A percentile compares a stretch with the other conserved stretches of the same genome.
phyloP scores from a whole-genome alignment of 2,888 invertebrate species.

The Melinaea menophilus region DNA sequence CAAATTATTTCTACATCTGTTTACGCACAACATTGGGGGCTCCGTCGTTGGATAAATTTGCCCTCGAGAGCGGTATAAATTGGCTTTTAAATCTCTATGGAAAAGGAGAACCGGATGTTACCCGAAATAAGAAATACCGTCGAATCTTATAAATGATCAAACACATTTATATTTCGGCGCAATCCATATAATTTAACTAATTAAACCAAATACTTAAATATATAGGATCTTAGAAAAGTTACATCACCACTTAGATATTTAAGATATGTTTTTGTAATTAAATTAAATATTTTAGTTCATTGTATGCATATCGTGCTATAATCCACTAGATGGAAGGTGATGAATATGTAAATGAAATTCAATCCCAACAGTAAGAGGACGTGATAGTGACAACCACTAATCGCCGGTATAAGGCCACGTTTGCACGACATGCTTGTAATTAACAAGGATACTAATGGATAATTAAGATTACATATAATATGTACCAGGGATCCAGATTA shows the following conservation, averaged over 20 bases:
- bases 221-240: not conserved
- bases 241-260: too few relatives aligned
- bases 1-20: too few relatives aligned
- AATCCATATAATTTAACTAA: not conserved
- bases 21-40: too few relatives aligned
- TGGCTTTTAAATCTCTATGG: conserved; percentile 1
- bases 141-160: not conserved
- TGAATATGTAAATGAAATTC: conserved; percentile 6
- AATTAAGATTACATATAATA: not conserved
- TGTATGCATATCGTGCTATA: not conserved
- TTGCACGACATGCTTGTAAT: not conserved
- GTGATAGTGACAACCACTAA: not conserved
- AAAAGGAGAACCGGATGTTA: not conserved
- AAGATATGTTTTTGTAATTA: too few relatives aligned
- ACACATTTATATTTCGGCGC: not conserved
- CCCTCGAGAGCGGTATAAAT: not conserved
- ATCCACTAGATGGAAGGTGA: not conserved
- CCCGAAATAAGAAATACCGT: not conserved
- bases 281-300: too few relatives aligned
- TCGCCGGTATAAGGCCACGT: not conserved
- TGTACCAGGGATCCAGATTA: too few relatives aligned
- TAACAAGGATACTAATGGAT: not conserved
- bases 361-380: not conserved
- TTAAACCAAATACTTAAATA: not conserved
- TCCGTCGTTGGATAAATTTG: not conserved